Conservation (phyloP, 2,888 invertebrate genomes). For the Calephelis perditalis region DNA sequence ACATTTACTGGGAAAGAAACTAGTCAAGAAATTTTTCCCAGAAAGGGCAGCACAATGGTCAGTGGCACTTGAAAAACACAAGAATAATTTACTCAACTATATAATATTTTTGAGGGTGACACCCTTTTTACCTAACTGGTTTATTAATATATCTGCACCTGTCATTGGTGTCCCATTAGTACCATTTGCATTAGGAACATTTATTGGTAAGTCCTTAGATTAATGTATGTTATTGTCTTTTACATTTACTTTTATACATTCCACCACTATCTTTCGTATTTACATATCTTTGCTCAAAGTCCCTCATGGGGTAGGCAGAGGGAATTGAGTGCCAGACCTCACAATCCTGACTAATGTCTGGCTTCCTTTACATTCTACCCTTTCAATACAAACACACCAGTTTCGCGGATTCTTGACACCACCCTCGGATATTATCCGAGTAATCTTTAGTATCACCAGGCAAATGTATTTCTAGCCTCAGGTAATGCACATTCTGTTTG, state of each 20-base stretch:
- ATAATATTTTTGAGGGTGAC: slow-evolving; percentile 98
- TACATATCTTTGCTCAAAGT: too few species aligned
- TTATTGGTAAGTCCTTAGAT: slow-evolving; percentile 82
- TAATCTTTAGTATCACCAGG: too few species aligned
- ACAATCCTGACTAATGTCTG: too few species aligned
- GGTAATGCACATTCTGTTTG: too few species aligned
- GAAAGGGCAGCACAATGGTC: slow-evolving; percentile 92
- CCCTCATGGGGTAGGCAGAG: too few species aligned
- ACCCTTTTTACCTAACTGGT: slow-evolving; percentile 99
- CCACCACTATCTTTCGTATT: too few species aligned
- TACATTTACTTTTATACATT: neutral
- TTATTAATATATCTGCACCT: slow-evolving; percentile 97
- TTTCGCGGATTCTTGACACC: too few species aligned
- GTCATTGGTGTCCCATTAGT: slow-evolving; percentile 96
- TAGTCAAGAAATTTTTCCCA: slow-evolving; percentile 93
- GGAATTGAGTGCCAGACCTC: too few species aligned
- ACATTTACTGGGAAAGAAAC: slow-evolving; percentile 89
- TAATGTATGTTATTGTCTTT: neutral
- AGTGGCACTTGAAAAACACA: slow-evolving; percentile 88
- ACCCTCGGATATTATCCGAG: too few species aligned
- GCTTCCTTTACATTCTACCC: too few species aligned
- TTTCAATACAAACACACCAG: too few species aligned
- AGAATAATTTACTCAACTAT: slow-evolving; percentile 94
- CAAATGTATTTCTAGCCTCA: too few species aligned
- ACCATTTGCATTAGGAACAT: slow-evolving; percentile 97